A percentile compares a stretch with the other conserved stretches of the same genome.
phyloP scores from a whole-genome alignment of 2,113 vertebrate species.

The Callipepla californica region DNA sequence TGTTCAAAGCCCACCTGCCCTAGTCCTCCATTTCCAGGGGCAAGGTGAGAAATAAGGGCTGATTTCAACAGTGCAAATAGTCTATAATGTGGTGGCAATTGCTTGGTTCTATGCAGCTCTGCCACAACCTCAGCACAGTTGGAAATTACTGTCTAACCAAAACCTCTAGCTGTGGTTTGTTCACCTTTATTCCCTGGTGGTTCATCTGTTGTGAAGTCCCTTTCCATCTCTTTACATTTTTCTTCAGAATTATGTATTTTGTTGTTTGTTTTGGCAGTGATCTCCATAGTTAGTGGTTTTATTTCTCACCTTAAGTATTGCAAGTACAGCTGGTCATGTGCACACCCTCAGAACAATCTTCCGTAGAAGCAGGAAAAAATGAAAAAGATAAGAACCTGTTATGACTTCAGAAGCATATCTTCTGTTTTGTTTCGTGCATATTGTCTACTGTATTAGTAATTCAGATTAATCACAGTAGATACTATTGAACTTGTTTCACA shows the following conservation, averaged over 20 bases:
- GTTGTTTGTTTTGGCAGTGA: not conserved
- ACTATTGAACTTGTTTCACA: not conserved
- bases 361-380: fast-evolving
- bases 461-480: not conserved
- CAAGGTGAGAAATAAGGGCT: not conserved
- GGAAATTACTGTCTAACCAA: not conserved
- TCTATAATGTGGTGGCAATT: not conserved
- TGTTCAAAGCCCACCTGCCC: not conserved
- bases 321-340: not conserved
- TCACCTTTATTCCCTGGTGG: not conserved
- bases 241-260: not conserved
- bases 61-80: not conserved
- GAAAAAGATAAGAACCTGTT: not conserved
- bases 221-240: not conserved
- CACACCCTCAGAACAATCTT: not conserved
- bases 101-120: not conserved
- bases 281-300: not conserved
- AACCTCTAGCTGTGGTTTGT: not conserved
- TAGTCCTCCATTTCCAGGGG: not conserved
- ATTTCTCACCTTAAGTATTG: not conserved
- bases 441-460: not conserved
- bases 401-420: not conserved
- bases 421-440: not conserved
- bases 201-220: not conserved
- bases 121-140: not conserved